Evolutionary conservation across 1,140 invertebrate species (phyloP).

Genomic region (Drosophila miranda): DNA sequence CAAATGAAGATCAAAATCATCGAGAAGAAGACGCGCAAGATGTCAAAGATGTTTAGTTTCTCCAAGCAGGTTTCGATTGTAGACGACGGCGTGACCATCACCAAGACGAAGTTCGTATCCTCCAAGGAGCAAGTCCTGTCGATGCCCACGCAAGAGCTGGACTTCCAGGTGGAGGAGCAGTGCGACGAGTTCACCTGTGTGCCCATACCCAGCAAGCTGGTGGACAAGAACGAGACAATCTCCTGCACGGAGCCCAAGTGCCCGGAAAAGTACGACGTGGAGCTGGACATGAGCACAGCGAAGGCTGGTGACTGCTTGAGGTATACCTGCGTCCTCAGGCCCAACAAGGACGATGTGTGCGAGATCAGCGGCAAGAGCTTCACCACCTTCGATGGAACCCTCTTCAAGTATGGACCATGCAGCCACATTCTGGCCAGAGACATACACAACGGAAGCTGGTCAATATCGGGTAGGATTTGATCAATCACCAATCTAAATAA

Average conservation of each 20-base stretch:
- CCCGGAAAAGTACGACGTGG: slow-evolving; percentile 84
- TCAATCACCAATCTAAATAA: not conserved
- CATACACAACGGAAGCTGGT: slow-evolving; percentile 85
- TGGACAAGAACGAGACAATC: slow-evolving; percentile 64
- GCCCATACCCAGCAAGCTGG: slow-evolving; percentile 62
- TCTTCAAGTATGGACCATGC: slow-evolving; percentile 91
- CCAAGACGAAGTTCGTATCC: slow-evolving; percentile 71
- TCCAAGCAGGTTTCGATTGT: slow-evolving; percentile 67
- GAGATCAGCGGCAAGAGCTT: slow-evolving; percentile 89
- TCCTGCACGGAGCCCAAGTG: slow-evolving; percentile 84
- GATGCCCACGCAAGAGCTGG: slow-evolving; percentile 58
- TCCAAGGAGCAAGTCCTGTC: slow-evolving; percentile 63
- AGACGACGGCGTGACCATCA: slow-evolving; percentile 67
- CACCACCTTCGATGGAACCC: slow-evolving; percentile 89
- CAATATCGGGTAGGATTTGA: slow-evolving; percentile 84
- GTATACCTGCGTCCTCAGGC: slow-evolving; percentile 85
- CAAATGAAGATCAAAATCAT: slow-evolving; percentile 83
- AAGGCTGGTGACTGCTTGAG: slow-evolving; percentile 82
- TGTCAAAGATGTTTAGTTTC: slow-evolving; percentile 80
- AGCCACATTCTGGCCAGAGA: slow-evolving; percentile 90
- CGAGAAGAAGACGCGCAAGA: slow-evolving; percentile 72
- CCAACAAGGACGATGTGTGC: slow-evolving; percentile 86
- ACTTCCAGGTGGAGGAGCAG: slow-evolving; percentile 62
- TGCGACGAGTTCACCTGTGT: slow-evolving; percentile 80
- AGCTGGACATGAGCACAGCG: slow-evolving; percentile 78